Evolutionary conservation across 2,113 vertebrate species (phyloP), one percentile per base, ranked within the genome.

Genomic region (Holacanthus passer): DNA sequence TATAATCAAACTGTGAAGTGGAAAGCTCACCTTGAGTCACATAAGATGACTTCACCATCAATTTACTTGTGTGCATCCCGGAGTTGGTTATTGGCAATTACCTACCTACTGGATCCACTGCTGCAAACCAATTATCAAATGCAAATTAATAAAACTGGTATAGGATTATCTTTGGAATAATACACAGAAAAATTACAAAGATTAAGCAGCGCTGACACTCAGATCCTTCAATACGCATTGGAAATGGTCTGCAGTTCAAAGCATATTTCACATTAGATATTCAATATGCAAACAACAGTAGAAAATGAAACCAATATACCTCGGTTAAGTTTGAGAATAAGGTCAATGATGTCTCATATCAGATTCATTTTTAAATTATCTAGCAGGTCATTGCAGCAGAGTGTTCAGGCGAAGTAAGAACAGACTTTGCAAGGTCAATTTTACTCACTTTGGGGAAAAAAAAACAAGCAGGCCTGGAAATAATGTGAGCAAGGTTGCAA

Each of bases 91-190:
- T 74, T 87, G 74, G 59, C 73, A 84, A 87, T 88, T 84, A 88
- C 81, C 39, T 84, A 88, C 81, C 39, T 76, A n/a, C 76, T 29
- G 53, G 71, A 70, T 76, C 82, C 79, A 73, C 68, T 47, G 55
- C 79, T 69, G 84, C 80, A 77, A 85, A 87, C 81, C 79, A 91
- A 92, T 93, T 91, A 91, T 86, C 90, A 77, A 73, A 91, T 93
- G 91, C 90, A 92, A 93, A 92, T 92, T 45, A 87, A 86, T 88
- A 77, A 82, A 86, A 73, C 62, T 41, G 87, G 60, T 76, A 60
- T 65, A 66, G 73, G 84, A 89, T 87, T 86, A 89, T 88, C 53
- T 86, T 60, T 77, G 62, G 52, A 87, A 90, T 87, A 88, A 85
- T 73, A 70, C 75, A 43, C 41, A 48, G 63, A 55, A 59, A 88